Evolutionary conservation across 2,797 vertebrate species (phyloP).

Genomic region (Ispidina picta): DNA sequence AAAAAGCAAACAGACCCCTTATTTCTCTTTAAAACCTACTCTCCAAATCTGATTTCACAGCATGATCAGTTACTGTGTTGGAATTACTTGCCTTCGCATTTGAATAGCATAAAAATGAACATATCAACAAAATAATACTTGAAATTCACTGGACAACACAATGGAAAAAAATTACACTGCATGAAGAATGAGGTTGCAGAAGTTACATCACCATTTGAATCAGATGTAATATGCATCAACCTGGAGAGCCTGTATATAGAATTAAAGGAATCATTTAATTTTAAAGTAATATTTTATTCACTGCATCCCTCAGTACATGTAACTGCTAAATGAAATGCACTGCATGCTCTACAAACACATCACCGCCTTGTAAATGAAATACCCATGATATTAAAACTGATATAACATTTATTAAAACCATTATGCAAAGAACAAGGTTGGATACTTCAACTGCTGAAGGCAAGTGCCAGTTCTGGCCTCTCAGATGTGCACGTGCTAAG

Average conservation of each 20-base stretch:
- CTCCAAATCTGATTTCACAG: slow-evolving; percentile 61
- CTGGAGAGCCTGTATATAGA: slow-evolving; percentile 22
- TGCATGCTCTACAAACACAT: slow-evolving; percentile 66
- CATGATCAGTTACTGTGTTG: slow-evolving; percentile 28
- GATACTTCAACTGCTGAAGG: slow-evolving; percentile 20
- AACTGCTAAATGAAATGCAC: slow-evolving; percentile 71
- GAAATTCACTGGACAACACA: slow-evolving; percentile 56
- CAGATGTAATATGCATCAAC: slow-evolving; percentile 60
- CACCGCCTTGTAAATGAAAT: slow-evolving; percentile 72
- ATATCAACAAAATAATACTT: slow-evolving; percentile 47
- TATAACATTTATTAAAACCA: slow-evolving; percentile 72
- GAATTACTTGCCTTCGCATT: slow-evolving; percentile 49
- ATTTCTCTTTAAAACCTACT: slow-evolving; percentile 29
- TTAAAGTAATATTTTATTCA: slow-evolving; percentile 72
- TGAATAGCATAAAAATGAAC: slow-evolving; percentile 29
- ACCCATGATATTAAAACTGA: slow-evolving; percentile 68
- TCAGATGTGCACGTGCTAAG: background rate
- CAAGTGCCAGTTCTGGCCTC: background rate
- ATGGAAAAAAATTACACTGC: slow-evolving; percentile 28
- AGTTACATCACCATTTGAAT: slow-evolving; percentile 30
- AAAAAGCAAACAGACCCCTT: background rate
- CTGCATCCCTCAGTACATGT: slow-evolving; percentile 66
- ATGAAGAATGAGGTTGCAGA: slow-evolving; percentile 53
- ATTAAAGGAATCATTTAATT: slow-evolving; percentile 70
- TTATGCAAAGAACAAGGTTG: slow-evolving; percentile 54